Evolutionary conservation across 2,888 invertebrate species (phyloP).

Genomic region (Eretmocerus hayati): DNA sequence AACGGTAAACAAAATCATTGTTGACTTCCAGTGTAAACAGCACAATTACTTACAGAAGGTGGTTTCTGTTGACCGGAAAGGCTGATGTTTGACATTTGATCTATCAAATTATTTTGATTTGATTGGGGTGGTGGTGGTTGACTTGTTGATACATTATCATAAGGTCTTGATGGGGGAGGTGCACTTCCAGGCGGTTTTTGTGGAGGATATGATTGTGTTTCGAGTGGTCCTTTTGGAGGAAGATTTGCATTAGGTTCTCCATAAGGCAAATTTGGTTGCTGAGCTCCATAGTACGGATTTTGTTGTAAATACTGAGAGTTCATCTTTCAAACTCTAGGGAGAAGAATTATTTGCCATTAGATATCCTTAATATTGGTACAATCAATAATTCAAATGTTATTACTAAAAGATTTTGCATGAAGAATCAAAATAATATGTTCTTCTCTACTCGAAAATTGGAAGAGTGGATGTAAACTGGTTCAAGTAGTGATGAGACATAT

Average conservation of each 20-base stretch:
- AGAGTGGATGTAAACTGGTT: no score
- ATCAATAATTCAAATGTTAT: background rate
- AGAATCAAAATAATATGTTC: background rate
- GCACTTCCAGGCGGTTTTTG: slow-evolving; percentile 24
- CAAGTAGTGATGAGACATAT: no score
- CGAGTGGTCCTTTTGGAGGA: slow-evolving; percentile 27
- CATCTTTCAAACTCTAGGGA: slow-evolving; percentile 38
- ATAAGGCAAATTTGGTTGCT: slow-evolving; percentile 26
- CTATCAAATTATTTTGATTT: slow-evolving; percentile 31
- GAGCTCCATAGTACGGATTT: slow-evolving; percentile 26
- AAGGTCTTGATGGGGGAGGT: background rate
- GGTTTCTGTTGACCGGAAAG: slow-evolving; percentile 30
- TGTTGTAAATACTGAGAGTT: slow-evolving; percentile 50
- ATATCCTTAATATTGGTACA: background rate
- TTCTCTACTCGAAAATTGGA: background rate
- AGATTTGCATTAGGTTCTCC: slow-evolving; percentile 32
- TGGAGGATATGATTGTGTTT: slow-evolving; percentile 21
- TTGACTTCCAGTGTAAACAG: no score
- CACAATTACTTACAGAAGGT: slow-evolving; percentile 25
- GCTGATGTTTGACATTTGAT: slow-evolving; percentile 37
- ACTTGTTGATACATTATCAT: slow-evolving; percentile 18
- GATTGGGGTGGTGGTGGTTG: slow-evolving; percentile 24
- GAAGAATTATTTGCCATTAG: background rate
- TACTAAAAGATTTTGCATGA: background rate
- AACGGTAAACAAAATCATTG: no score